Percentiles rank a stretch among this genome's conserved stretches.
Evolutionary conservation across 2,797 vertebrate species (phyloP).

Genomic region (Rhynchonycteris naso): DNA sequence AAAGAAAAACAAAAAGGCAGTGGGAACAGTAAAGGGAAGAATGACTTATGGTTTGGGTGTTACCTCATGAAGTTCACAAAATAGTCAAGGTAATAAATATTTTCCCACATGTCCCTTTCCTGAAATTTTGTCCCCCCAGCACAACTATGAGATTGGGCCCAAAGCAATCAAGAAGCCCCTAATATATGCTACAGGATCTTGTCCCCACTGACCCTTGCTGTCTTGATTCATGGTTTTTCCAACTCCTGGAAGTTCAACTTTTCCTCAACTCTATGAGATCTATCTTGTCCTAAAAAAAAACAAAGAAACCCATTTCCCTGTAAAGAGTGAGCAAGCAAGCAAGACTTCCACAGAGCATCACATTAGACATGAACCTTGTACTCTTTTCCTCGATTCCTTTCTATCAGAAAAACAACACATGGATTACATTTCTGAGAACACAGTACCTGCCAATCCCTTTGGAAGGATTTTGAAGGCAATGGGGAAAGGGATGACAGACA

Average conservation of each 20-base stretch:
- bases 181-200: background rate
- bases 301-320: constrained; percentile 8
- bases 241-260: background rate
- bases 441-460: background rate
- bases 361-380: background rate
- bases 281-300: background rate
- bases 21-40: background rate
- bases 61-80: constrained; percentile 55
- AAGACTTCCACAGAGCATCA: background rate
- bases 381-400: background rate
- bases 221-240: constrained; percentile 3
- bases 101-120: background rate
- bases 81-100: background rate
- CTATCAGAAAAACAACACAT: constrained; percentile 21
- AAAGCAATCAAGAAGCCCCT: background rate
- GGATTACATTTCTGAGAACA: background rate
- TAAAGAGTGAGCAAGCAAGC: background rate
- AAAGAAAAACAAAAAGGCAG: background rate
- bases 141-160: background rate
- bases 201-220: background rate
- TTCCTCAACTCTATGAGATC: background rate
- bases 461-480: background rate
- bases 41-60: background rate
- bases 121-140: background rate
- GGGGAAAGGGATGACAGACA: background rate